A percentile compares a stretch with the other conserved stretches of the same genome.
Evolutionary conservation across 2,888 invertebrate species (phyloP).

Genomic region (Caenorhabditis panamensis): DNA sequence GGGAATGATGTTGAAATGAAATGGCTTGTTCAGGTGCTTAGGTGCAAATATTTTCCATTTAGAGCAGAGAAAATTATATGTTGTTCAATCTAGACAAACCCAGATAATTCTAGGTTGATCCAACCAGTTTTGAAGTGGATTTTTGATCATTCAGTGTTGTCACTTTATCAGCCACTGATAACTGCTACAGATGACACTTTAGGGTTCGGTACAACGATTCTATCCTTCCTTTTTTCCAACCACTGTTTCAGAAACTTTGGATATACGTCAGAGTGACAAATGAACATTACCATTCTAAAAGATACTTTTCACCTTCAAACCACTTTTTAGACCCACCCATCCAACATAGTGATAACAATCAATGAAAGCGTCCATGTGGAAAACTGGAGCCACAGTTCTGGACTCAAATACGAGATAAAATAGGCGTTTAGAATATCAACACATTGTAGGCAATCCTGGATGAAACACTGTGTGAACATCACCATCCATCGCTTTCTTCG

Average conservation of each 20-base stretch:
- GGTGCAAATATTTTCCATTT: no score
- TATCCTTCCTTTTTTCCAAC: neutral
- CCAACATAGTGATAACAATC: neutral
- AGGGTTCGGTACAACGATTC: no score
- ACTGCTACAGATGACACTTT: no score
- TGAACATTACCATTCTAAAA: neutral
- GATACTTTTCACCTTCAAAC: no score
- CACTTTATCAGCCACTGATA: no score
- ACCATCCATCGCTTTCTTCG: constrained; percentile 1
- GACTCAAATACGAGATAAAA: neutral
- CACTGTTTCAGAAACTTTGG: neutral
- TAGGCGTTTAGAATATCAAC: neutral
- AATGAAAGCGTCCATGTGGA: neutral
- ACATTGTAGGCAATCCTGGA: neutral
- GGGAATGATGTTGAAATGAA: no score
- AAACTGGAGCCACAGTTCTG: neutral
- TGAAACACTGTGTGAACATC: neutral
- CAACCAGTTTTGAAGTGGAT: no score
- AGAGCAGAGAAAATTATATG: no score
- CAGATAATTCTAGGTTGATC: no score
- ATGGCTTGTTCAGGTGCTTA: no score
- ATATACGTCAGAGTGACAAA: neutral
- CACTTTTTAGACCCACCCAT: neutral
- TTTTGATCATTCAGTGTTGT: no score
- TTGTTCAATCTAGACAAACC: no score